Evolutionary conservation across 1,140 invertebrate species (phyloP).

Genomic region (Pteromalus puparum): DNA sequence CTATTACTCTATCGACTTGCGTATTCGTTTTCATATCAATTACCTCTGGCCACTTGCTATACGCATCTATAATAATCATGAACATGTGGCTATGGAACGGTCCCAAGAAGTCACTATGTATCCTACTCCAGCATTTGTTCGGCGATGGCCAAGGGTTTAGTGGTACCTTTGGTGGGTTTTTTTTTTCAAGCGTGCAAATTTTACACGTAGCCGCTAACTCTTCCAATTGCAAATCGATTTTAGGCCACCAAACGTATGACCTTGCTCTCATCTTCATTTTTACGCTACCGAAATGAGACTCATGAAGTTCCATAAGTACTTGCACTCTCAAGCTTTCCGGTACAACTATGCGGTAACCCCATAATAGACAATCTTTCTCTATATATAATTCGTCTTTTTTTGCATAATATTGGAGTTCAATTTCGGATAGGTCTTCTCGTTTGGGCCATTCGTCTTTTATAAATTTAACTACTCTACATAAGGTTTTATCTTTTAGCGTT

Average conservation of each 20-base stretch:
- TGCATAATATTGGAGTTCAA: not conserved
- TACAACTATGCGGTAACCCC: slow-evolving; percentile 65
- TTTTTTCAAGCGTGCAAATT: slow-evolving; percentile 58
- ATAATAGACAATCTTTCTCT: slow-evolving; percentile 55
- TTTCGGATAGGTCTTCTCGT: not conserved
- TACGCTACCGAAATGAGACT: slow-evolving; percentile 68
- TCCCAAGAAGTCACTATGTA: slow-evolving; percentile 64
- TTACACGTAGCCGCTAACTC: slow-evolving; percentile 49
- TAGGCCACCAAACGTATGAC: slow-evolving; percentile 71
- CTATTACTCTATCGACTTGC: slow-evolving; percentile 47
- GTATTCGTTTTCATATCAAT: slow-evolving; percentile 29
- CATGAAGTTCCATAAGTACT: slow-evolving; percentile 67
- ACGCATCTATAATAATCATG: slow-evolving; percentile 61
- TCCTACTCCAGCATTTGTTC: slow-evolving; percentile 68
- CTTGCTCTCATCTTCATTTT: slow-evolving; percentile 70
- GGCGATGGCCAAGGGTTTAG: slow-evolving; percentile 64
- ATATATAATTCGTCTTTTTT: slow-evolving; percentile 8
- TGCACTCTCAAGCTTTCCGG: slow-evolving; percentile 58
- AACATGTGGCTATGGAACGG: slow-evolving; percentile 56
- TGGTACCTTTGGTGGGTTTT: slow-evolving; percentile 56
- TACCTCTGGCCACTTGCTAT: slow-evolving; percentile 59
- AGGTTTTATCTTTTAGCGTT: too few species aligned
- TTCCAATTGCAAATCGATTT: slow-evolving; percentile 70
- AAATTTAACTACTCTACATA: not conserved
- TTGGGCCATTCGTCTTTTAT: not conserved